Evolutionary conservation across 2,113 vertebrate genomes (phyloP).

Genomic region (Peromyscus polionotus): DNA sequence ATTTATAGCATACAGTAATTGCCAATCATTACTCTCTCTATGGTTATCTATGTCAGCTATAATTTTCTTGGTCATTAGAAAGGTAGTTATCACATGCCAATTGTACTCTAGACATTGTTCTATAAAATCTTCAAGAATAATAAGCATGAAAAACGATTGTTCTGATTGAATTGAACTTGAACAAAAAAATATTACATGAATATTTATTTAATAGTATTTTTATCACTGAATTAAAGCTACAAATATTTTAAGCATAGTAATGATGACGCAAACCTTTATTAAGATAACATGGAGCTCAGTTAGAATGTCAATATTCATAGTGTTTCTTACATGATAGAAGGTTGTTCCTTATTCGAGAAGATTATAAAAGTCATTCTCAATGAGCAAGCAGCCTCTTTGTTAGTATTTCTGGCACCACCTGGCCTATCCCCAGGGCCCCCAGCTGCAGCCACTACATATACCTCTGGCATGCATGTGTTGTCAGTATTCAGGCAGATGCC

Average conservation of each 20-base stretch:
- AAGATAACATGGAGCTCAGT: neutral
- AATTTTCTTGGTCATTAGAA: neutral
- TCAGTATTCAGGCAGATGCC: no score
- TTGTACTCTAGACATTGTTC: neutral
- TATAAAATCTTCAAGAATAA: neutral
- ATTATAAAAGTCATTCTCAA: neutral
- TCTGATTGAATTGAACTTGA: neutral
- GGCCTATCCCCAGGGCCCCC: no score
- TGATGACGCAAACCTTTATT: neutral
- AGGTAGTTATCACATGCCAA: neutral
- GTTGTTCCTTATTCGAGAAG: neutral
- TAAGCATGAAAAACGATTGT: neutral
- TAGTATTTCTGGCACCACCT: no score
- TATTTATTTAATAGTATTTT: neutral
- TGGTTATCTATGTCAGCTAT: neutral
- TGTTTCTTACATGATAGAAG: neutral
- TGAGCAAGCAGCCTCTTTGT: neutral
- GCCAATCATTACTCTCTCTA: neutral
- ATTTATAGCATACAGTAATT: neutral
- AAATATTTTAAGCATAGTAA: neutral
- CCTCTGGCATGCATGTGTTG: no score
- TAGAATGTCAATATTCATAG: neutral
- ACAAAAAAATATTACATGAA: neutral
- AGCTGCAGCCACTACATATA: no score
- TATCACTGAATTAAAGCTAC: neutral